Percentiles rank a stretch among this genome's conserved stretches.
Evolutionary conservation across 2,888 invertebrate species (phyloP).

Genomic region (Sphaerophoria taeniata): DNA sequence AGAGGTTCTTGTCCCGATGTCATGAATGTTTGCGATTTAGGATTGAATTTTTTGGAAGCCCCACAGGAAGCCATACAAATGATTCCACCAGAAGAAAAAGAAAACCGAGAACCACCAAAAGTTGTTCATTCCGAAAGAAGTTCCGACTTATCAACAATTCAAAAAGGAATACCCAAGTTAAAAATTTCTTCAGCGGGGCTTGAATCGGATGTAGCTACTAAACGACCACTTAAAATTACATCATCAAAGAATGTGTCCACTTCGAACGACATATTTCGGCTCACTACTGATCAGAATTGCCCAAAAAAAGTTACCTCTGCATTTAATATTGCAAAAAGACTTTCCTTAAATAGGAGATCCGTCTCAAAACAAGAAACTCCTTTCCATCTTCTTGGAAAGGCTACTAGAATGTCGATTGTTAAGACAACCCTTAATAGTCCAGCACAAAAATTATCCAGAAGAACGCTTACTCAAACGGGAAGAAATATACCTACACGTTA

Average conservation of each 20-base stretch:
- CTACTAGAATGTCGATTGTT: slow-evolving; percentile 80
- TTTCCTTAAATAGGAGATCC: slow-evolving; percentile 37
- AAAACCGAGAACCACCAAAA: slow-evolving; percentile 47
- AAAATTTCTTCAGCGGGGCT: not conserved
- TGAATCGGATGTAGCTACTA: slow-evolving; percentile 33
- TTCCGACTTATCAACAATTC: slow-evolving; percentile 11
- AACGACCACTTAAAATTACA: slow-evolving; percentile 44
- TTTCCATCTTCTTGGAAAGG: slow-evolving; percentile 68
- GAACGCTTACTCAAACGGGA: slow-evolving; percentile 19
- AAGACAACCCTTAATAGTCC: slow-evolving; percentile 81
- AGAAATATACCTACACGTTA: not conserved
- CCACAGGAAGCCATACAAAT: slow-evolving; percentile 46
- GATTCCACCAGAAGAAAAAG: slow-evolving; percentile 44
- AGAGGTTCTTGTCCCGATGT: slow-evolving; percentile 72
- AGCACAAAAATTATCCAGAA: slow-evolving; percentile 78
- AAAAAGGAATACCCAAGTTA: slow-evolving; percentile 5
- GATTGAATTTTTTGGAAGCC: slow-evolving; percentile 49
- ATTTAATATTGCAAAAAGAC: slow-evolving; percentile 76
- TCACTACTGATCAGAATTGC: not conserved
- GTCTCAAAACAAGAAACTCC: slow-evolving; percentile 65
- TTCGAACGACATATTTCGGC: not conserved
- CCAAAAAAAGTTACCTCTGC: slow-evolving; percentile 77
- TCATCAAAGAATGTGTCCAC: slow-evolving; percentile 24
- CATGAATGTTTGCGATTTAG: slow-evolving; percentile 49
- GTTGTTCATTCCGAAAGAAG: slow-evolving; percentile 41